Percentiles rank a stretch among this genome's conserved stretches.
These are phyloP conservation scores for Peromyscus attwateri DNA, from an alignment of 2,797 vertebrate genomes.

Conservation along the genomic window DNA sequence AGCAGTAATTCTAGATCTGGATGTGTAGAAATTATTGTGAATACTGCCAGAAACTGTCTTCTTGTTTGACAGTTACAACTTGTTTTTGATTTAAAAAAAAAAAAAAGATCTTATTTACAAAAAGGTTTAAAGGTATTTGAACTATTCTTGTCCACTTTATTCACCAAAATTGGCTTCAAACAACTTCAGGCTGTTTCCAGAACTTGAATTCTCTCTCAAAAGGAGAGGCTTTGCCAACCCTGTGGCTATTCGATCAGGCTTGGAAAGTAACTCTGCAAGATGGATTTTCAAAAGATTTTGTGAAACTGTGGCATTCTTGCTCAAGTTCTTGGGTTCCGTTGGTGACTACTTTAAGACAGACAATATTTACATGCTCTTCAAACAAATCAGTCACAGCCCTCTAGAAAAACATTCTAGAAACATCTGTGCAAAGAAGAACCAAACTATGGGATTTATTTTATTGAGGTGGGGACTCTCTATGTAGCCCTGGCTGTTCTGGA, in stretches of 20 bases:
- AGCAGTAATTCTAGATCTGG: background rate
- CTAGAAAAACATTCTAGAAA: conserved; percentile 48
- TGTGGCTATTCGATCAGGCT: conserved; percentile 57
- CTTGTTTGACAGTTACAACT: conserved; percentile 3
- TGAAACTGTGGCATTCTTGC: conserved; percentile 45
- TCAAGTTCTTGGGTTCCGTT: conserved; percentile 56
- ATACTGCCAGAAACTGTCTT: conserved; percentile 8
- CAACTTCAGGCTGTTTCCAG: conserved; percentile 12
- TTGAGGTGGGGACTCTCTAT: too few relatives aligned
- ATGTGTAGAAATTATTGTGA: background rate
- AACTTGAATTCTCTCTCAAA: conserved; percentile 53
- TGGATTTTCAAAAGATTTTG: conserved; percentile 65
- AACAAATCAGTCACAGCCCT: conserved; percentile 46
- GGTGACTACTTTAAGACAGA: conserved; percentile 56
- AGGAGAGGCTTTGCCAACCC: conserved; percentile 49
- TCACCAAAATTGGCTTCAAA: conserved; percentile 56
- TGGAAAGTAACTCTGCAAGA: conserved; percentile 60
- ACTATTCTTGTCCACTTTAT: conserved; percentile 38
- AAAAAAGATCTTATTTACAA: background rate
- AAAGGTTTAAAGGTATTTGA: conserved; percentile 55
- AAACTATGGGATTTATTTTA: background rate
- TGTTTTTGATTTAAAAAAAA: conserved; percentile 31
- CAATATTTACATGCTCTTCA: background rate
- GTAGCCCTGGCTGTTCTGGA: background rate
- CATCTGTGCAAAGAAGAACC: conserved; percentile 14